Evolutionary conservation across 2,888 invertebrate genomes (phyloP).

Genomic region (Drosophila robusta): DNA sequence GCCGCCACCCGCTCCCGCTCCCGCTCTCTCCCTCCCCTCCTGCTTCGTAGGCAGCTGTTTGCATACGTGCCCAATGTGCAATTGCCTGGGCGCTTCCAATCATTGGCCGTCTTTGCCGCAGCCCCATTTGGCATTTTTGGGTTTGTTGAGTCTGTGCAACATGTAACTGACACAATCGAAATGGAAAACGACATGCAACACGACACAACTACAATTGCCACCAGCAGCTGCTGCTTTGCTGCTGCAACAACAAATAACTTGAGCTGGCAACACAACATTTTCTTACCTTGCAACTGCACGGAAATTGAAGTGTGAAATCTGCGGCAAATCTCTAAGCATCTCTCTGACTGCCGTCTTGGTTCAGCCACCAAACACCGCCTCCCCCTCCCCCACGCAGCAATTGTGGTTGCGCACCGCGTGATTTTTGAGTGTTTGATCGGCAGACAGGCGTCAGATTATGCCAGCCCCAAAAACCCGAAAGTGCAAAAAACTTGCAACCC

Average conservation of each 20-base stretch:
- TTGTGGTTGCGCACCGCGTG: conserved; percentile 33
- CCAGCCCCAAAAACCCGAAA: conserved; percentile 24
- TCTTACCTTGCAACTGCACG: conserved; percentile 57
- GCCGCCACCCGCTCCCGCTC: background rate
- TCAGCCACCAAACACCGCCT: background rate
- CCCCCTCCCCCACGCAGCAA: conserved; percentile 28
- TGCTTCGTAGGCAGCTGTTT: conserved; percentile 52
- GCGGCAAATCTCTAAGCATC: conserved; percentile 28
- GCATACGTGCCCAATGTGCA: conserved; percentile 80
- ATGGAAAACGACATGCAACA: conserved; percentile 78
- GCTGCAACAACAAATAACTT: conserved; percentile 48
- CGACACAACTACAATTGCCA: conserved; percentile 53
- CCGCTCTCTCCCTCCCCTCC: background rate
- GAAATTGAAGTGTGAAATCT: conserved; percentile 78
- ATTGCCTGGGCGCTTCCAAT: conserved; percentile 72
- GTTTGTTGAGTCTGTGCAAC: conserved; percentile 60
- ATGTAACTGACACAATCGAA: conserved; percentile 80
- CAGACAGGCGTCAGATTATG: conserved; percentile 62
- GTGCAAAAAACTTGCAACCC: conserved; percentile 21
- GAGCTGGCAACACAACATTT: conserved; percentile 47
- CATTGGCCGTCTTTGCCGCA: conserved; percentile 49
- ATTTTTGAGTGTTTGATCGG: conserved; percentile 67
- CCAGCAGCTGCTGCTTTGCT: conserved; percentile 10
- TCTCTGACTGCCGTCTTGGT: conserved; percentile 53
- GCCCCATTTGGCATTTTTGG: conserved; percentile 11